phyloP scores from a whole-genome alignment of 2,888 invertebrate genomes.

The Tuberolachnus salignus region DNA sequence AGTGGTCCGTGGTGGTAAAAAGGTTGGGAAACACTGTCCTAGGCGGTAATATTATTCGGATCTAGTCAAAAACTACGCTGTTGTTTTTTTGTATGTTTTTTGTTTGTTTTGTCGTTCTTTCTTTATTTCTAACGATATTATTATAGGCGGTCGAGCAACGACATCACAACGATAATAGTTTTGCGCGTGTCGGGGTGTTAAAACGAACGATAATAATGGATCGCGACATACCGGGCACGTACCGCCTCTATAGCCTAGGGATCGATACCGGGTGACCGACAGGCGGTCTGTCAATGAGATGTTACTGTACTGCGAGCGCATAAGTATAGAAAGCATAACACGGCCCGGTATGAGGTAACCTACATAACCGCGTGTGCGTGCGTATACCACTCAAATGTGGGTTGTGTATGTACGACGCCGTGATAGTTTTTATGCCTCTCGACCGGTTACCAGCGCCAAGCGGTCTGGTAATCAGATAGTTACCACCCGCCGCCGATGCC shows the following conservation, averaged over 20 bases:
- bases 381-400: constrained; percentile 19
- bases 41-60: too few relatives aligned
- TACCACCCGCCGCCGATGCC: constrained; percentile 8
- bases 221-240: too few relatives aligned
- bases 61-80: too few relatives aligned
- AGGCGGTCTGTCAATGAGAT: constrained; percentile 43
- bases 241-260: constrained; percentile 5
- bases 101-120: too few relatives aligned
- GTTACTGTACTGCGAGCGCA: constrained; percentile 24
- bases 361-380: constrained; percentile 46
- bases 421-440: constrained; percentile 40
- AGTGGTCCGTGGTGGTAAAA: too few relatives aligned
- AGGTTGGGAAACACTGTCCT: too few relatives aligned
- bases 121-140: too few relatives aligned
- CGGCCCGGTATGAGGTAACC: constrained; percentile 41
- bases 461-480: constrained; percentile 46
- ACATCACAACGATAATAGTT: too few relatives aligned
- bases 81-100: too few relatives aligned
- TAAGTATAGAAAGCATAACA: constrained; percentile 43
- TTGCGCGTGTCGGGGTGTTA: too few relatives aligned
- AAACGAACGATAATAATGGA: too few relatives aligned
- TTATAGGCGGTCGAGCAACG: too few relatives aligned
- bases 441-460: constrained; percentile 54
- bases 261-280: constrained; percentile 6
- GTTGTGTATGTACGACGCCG: constrained; percentile 17